Conservation (phyloP, 2,113 vertebrate species). For the Corvus moneduloides region DNA sequence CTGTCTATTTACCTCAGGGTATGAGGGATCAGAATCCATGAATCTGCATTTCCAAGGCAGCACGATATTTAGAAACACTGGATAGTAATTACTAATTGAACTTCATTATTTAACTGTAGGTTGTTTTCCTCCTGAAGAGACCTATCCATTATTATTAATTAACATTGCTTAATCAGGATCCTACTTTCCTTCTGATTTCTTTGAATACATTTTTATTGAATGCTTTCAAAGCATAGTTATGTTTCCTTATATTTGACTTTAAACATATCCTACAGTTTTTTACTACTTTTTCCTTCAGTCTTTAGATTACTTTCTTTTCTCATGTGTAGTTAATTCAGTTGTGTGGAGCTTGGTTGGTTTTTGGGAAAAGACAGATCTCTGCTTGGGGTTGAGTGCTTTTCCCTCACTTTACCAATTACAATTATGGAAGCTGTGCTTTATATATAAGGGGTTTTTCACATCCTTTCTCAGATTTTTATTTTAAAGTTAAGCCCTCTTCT, state of each 20-base stretch:
- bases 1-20: not conserved
- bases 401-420: not conserved
- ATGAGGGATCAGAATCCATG: not conserved
- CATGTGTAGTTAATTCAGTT: not conserved
- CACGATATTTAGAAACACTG: not conserved
- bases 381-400: not conserved
- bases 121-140: constrained; percentile 3
- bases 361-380: not conserved
- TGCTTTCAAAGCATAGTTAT: not conserved
- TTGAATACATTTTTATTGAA: not conserved
- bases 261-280: not conserved
- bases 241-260: not conserved
- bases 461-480: not conserved
- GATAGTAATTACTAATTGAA: not conserved
- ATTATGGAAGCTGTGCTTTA: not conserved
- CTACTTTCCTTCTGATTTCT: not conserved
- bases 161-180: not conserved
- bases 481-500: not conserved
- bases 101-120: not conserved
- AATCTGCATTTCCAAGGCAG: not conserved
- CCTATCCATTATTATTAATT: not conserved
- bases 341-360: not conserved
- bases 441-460: not conserved
- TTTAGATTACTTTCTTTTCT: not conserved
- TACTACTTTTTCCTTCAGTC: not conserved